Base-by-base conservation (phyloP, 2,797 vertebrate genomes). In the Silurus aristotelis region DNA sequence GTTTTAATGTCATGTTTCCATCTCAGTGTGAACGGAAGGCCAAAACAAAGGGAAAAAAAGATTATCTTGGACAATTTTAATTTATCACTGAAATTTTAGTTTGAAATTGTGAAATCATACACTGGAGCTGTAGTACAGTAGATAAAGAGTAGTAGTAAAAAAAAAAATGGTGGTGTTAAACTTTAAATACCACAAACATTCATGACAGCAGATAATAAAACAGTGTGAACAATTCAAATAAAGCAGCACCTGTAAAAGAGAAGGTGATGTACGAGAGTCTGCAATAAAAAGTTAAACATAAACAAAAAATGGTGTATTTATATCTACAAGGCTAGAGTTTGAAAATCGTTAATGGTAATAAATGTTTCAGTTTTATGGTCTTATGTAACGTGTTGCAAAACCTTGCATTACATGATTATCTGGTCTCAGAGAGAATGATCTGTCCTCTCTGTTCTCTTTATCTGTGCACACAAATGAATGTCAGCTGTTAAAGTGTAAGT, bases 141-240 rank as follows among this genome's bases (percentile, higher is more conserved):
- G 1, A 17, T 25, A 48, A 6, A 80, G 7, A 10, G 10, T 27
- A 25, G 43, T 27, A 52, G 61, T 20, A 15, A 66, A 27, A 63
- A 79, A 31, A 66, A 27, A 52, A 52, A 52, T 22, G 2, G 22
- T 48, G 60, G 60, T 46, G 77, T 48, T 61, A 2, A 46, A 64
- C 38, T 63, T 80, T 80, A 80, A 43, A 76, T 31, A 66, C 14
- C 31, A 31, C 6, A 60, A 22, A 46, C 22, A 60, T 38, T 31
- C 17, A 48, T 77, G 66, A 82, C 20, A 77, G 52, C 80, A 77
- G 46, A 58, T 17, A 75, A 85, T 82, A 86, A 86, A 82, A 22
- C 55, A 22, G 10, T 46, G 60, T 14, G 7, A 66, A 73, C 61
- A 55, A 25, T 81, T 60, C 48, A 48, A 67, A 56, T 76, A 82